Evolutionary conservation across 1,140 invertebrate species (phyloP), one percentile per base, ranked within the genome.

Genomic region (Musca domestica): DNA sequence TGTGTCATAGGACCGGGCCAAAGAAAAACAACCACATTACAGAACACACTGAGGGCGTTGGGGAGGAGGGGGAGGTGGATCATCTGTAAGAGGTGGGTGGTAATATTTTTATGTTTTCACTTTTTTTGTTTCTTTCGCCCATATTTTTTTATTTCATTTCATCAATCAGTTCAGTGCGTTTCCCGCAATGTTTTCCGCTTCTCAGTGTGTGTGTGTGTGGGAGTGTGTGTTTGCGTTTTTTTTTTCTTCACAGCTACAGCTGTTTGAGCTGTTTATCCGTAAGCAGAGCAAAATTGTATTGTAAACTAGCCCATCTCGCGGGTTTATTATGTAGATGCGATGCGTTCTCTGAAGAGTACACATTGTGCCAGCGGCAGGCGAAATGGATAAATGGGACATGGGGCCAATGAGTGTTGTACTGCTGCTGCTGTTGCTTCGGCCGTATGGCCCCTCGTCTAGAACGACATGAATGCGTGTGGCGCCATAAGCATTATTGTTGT

Each of bases 401-500:
- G 34, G 34, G 34, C 34, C 27, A 41, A 41, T 41, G 34, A 41
- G 34, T 41, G 34, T 9, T 5, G 4, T 5, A 41, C 6, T 41
- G 34, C 6, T 41, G 34, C 4, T 41, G 34, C 27, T 30, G 27
- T 9, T 30, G 27, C 27, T 30, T 3, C 9, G 3, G 27, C 9
- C 12, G 10, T 41, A 9, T 41, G 10, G 34, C 34, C 34, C 10
- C 34, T n/a, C 27, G 27, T 41, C 34, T 41, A 41, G 34, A 12
- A 2, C 12, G n/a, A 54, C 20, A 54, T 54, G 54, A 58, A 30
- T 58, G 54, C 54, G 54, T 58, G 25, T 58, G 54, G 54, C 54
- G 54, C 54, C 54, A 56, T 15, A 56, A 56, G 54, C 54, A 56
- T 56, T 56, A 56, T 41, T 9, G 34, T n/a, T n/a, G n/a, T n/a